phyloP scores from a whole-genome alignment of 1,140 invertebrate genomes.

The Planococcus citri region DNA sequence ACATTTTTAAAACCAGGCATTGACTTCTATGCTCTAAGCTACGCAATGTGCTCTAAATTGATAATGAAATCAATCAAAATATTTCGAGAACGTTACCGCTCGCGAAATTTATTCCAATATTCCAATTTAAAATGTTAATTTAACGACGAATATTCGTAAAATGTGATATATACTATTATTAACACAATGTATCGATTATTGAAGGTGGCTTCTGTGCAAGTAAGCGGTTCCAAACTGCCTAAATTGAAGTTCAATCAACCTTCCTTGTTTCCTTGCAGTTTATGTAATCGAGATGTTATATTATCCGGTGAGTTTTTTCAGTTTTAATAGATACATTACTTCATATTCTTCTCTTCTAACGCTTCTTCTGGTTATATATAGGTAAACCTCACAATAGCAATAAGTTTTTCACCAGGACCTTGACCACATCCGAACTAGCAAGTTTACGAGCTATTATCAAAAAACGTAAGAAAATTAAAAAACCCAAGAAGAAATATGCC shows the following conservation, averaged over 20 bases:
- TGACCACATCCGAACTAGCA: background rate
- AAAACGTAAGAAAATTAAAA: background rate
- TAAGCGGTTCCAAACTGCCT: background rate
- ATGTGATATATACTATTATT: background rate
- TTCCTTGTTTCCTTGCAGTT: background rate
- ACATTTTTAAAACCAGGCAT: no score
- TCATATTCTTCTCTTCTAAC: background rate
- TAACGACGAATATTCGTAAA: background rate
- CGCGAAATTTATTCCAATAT: no score
- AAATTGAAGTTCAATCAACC: background rate
- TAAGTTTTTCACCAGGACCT: background rate
- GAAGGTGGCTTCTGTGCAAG: background rate
- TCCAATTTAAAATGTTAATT: no score
- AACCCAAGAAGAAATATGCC: conserved; percentile 1
- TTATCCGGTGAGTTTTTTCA: background rate
- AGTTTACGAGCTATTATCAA: background rate
- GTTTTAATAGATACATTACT: background rate
- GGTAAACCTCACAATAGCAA: background rate
- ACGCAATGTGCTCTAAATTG: no score
- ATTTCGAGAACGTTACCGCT: no score
- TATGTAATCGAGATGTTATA: background rate
- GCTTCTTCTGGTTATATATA: background rate
- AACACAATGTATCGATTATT: background rate
- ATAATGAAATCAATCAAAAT: no score
- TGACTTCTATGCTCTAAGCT: no score